A percentile compares a stretch with the other conserved stretches of the same genome.
These are phyloP conservation scores for Furcula furcula DNA, from an alignment of 2,888 invertebrate species.

Conservation along the genomic window DNA sequence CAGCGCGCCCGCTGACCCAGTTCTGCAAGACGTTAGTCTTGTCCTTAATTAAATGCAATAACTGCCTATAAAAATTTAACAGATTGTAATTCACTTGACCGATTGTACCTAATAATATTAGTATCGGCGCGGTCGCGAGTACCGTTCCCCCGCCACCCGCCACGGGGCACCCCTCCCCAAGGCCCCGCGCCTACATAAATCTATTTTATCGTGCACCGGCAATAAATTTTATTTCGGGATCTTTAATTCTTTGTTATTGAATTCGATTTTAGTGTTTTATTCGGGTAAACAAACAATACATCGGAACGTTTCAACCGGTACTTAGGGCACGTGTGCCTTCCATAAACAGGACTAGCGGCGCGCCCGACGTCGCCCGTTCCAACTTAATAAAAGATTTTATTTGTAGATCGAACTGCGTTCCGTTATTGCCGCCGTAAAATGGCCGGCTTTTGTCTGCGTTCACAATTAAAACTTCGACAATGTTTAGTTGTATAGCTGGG, in stretches of 20 bases:
- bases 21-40: conserved; percentile 17
- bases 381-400: conserved; percentile 74
- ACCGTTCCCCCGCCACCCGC: conserved; percentile 29
- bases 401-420: conserved; percentile 62
- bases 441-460: conserved; percentile 69
- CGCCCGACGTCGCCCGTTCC: conserved; percentile 55
- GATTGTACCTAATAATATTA: conserved; percentile 69
- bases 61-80: conserved; percentile 37
- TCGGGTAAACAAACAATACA: conserved; percentile 81
- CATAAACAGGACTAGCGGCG: conserved; percentile 60
- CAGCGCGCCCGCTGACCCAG: conserved; percentile 10
- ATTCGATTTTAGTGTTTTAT: conserved; percentile 82
- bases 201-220: conserved; percentile 80
- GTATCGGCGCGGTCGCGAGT: conserved; percentile 44
- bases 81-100: conserved; percentile 51
- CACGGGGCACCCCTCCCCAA: conserved; percentile 24
- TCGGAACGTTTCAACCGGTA: conserved; percentile 69
- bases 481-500: conserved; percentile 63
- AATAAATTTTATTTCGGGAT: conserved; percentile 82
- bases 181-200: conserved; percentile 72
- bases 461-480: conserved; percentile 77
- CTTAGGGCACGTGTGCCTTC: conserved; percentile 72
- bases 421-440: conserved; percentile 61
- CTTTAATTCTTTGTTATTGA: conserved; percentile 83
- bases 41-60: conserved; percentile 37